Conservation (phyloP, 2,888 invertebrate species). For the Brachyopa scutellaris region DNA sequence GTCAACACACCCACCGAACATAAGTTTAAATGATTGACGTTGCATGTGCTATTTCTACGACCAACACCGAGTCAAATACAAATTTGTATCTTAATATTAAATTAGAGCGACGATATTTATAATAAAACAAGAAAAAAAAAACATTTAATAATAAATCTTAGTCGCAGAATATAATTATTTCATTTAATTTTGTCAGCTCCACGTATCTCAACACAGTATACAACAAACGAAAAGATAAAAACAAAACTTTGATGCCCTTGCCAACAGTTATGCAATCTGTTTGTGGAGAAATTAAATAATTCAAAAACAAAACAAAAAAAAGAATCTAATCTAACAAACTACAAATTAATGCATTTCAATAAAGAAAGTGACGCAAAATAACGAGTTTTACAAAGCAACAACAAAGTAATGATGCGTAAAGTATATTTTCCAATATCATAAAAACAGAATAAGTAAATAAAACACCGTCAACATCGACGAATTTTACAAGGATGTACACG, state of each 20-base stretch:
- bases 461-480: background rate
- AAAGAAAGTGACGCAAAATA: background rate
- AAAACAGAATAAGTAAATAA: too few relatives aligned
- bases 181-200: background rate
- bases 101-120: too few relatives aligned
- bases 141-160: background rate
- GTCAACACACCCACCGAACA: too few relatives aligned
- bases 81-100: too few relatives aligned
- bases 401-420: background rate
- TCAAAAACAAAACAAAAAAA: too few relatives aligned
- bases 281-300: background rate
- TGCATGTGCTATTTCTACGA: too few relatives aligned
- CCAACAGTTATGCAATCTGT: slow-evolving; percentile 26
- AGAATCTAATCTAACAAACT: background rate
- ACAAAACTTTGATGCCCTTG: background rate
- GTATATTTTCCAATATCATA: slow-evolving; percentile 3
- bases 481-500: background rate
- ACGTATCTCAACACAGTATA: too few relatives aligned
- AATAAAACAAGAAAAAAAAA: too few relatives aligned
- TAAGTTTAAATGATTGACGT: too few relatives aligned
- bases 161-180: background rate
- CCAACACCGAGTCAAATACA: too few relatives aligned
- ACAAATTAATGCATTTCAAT: background rate
- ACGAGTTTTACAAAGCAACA: too few relatives aligned
- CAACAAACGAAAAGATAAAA: background rate